Evolutionary conservation across 2,797 vertebrate species (phyloP).

Genomic region (Miichthys miiuy): DNA sequence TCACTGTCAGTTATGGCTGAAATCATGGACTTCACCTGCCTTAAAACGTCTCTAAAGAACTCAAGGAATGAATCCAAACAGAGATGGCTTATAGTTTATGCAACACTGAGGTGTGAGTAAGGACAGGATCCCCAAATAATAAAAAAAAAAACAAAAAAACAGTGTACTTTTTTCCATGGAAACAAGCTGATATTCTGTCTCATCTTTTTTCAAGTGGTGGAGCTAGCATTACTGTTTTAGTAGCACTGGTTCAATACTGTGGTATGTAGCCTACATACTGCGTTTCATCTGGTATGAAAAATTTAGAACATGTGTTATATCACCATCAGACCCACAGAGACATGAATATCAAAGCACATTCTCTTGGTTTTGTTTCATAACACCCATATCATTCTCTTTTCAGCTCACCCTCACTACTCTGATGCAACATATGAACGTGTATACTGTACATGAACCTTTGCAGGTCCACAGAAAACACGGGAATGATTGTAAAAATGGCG

Average conservation of each 20-base stretch:
- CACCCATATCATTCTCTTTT: constrained; percentile 62
- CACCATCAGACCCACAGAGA: constrained; percentile 73
- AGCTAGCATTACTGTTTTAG: constrained; percentile 50
- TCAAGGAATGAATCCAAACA: constrained; percentile 27
- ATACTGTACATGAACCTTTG: constrained; percentile 38
- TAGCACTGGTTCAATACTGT: constrained; percentile 53
- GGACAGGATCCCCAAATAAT: constrained; percentile 20
- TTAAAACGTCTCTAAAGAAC: constrained; percentile 21
- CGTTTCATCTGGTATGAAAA: constrained; percentile 80
- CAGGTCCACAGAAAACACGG: constrained; percentile 24
- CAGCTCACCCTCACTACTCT: constrained; percentile 43
- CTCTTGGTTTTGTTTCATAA: constrained; percentile 72
- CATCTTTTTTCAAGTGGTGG: constrained; percentile 19
- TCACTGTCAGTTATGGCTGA: not conserved
- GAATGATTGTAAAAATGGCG: constrained; percentile 50
- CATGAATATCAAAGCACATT: constrained; percentile 73
- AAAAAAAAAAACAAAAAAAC: constrained; percentile 19
- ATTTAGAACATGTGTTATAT: constrained; percentile 76
- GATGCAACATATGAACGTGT: constrained; percentile 51
- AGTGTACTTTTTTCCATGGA: constrained; percentile 44
- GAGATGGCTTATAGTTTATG: constrained; percentile 32
- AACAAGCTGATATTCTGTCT: constrained; percentile 53
- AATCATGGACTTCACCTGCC: constrained; percentile 35
- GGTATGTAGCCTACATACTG: constrained; percentile 74
- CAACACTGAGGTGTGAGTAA: constrained; percentile 42